A percentile compares a stretch with the other conserved stretches of the same genome.
Evolutionary conservation across 2,797 vertebrate species (phyloP).

Genomic region (Phoxinus dragarum): DNA sequence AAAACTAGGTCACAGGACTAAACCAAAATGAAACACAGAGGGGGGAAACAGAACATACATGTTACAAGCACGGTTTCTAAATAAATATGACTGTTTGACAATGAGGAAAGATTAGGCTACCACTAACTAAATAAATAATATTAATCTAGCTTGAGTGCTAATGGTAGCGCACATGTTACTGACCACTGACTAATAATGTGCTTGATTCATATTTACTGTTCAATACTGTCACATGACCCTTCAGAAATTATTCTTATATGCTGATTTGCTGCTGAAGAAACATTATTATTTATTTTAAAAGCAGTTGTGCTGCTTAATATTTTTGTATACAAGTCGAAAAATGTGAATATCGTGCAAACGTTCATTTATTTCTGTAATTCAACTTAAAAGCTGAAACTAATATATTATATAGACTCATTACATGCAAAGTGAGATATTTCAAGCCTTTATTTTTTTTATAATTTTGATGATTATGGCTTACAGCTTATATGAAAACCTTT

Average conservation of each 20-base stretch:
- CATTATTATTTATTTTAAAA: neutral
- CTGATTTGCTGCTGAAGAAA: neutral
- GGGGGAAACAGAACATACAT: no score
- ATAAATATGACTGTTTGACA: neutral
- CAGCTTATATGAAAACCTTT: no score
- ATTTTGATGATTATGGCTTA: no score
- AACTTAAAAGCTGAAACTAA: no score
- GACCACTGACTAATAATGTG: neutral
- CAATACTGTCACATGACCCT: neutral
- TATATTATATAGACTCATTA: no score
- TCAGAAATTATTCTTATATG: neutral
- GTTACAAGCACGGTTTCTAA: neutral
- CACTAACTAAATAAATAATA: neutral
- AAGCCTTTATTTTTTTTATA: no score
- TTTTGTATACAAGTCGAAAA: neutral
- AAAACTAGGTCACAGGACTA: no score
- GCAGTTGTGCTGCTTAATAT: neutral
- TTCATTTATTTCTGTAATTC: no score
- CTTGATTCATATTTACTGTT: neutral
- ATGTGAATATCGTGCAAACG: no score
- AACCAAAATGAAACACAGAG: no score
- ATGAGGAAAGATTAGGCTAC: neutral
- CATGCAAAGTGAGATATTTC: no score
- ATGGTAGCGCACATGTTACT: neutral
- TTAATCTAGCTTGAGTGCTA: neutral